Conservation (phyloP, 2,113 vertebrate species). For the Camelus bactrianus region DNA sequence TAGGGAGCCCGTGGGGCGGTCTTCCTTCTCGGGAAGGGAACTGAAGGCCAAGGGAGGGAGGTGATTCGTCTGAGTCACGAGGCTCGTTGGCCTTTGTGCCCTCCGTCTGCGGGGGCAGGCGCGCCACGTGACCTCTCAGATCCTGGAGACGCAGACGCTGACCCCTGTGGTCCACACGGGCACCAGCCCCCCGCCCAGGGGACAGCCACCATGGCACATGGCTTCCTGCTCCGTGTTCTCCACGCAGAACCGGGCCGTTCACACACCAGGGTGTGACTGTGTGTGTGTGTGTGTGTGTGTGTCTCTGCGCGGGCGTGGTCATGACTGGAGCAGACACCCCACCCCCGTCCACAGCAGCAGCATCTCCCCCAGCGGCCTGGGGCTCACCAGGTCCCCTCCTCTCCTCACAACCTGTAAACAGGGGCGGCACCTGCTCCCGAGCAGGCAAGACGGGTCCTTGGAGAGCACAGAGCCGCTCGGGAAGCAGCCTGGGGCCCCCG, state of each 20-base stretch:
- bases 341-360: not conserved
- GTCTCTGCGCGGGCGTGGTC: too few species aligned
- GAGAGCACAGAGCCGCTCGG: too few species aligned
- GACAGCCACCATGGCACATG: not conserved
- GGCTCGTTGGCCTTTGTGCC: not conserved
- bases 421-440: too few species aligned
- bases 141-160: too few species aligned
- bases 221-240: not conserved
- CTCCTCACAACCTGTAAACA: too few species aligned
- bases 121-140: accelerated
- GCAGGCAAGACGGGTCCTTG: too few species aligned
- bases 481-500: too few species aligned
- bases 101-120: not conserved
- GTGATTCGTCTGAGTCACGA: not conserved
- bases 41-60: not conserved
- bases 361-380: not conserved
- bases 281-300: too few species aligned
- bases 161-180: not conserved
- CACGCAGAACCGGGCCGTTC: not conserved
- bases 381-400: not conserved
- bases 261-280: not conserved
- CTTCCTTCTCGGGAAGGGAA: not conserved
- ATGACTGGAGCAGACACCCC: too few species aligned
- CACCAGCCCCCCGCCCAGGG: not conserved
- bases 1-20: too few species aligned